These are phyloP conservation scores for Pelodiscus sinensis DNA, from an alignment of 2,113 vertebrate species.

Conservation along the genomic window DNA sequence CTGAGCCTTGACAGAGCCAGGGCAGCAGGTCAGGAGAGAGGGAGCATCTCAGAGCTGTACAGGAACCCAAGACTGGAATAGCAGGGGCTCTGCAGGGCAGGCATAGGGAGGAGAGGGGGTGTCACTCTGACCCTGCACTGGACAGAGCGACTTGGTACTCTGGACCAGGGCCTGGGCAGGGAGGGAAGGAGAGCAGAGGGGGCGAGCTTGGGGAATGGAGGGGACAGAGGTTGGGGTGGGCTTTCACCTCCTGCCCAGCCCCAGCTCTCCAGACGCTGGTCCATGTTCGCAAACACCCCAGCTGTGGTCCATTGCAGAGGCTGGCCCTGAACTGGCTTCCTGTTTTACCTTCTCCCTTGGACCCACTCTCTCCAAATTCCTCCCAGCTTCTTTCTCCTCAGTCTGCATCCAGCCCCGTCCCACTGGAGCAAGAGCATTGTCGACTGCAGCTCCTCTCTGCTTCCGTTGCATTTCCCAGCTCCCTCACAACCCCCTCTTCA, in stretches of 20 bases:
- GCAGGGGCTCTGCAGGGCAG: not conserved
- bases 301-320: no score
- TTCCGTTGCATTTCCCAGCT: no score
- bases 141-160: not conserved
- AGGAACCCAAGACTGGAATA: not conserved
- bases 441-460: not conserved
- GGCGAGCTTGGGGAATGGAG: not conserved
- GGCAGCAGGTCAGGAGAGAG: not conserved
- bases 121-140: not conserved
- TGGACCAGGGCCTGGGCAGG: not conserved
- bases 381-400: no score
- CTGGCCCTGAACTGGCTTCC: no score
- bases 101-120: not conserved
- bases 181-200: rapidly evolving
- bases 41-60: not conserved
- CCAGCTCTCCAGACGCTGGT: rapidly evolving
- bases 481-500: not conserved
- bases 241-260: not conserved
- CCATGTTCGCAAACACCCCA: no score
- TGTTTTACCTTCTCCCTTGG: no score
- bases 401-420: not conserved
- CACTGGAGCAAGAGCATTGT: not conserved
- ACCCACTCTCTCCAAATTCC: no score
- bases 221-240: not conserved
- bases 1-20: not conserved